Evolutionary conservation across 2,113 vertebrate species (phyloP).

Genomic region (Pelecanus crispus): DNA sequence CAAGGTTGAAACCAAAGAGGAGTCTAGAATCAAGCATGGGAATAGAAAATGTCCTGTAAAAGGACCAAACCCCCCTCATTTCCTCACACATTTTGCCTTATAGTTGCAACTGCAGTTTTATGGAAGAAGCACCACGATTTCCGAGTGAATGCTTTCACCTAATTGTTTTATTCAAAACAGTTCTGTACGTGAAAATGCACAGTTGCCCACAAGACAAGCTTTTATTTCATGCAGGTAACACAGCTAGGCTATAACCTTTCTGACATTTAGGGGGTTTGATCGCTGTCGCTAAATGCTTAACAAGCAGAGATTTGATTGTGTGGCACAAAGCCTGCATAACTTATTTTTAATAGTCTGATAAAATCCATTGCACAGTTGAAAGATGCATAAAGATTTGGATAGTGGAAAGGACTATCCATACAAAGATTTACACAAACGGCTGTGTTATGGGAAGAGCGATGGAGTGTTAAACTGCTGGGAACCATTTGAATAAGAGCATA

Average conservation of each 20-base stretch:
- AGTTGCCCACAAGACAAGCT: background rate
- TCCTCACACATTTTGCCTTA: background rate
- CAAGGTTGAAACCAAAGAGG: background rate
- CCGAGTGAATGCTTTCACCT: background rate
- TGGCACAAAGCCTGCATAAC: slow-evolving; percentile 44
- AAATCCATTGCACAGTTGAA: background rate
- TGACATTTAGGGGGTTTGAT: slow-evolving; percentile 39
- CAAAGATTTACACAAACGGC: background rate
- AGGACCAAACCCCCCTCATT: background rate
- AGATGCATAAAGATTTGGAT: background rate
- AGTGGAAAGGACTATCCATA: background rate
- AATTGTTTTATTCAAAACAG: background rate
- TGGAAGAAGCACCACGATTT: background rate
- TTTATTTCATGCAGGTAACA: background rate
- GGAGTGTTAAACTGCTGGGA: background rate
- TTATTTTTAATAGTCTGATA: slow-evolving; percentile 30
- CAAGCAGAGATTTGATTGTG: slow-evolving; percentile 47
- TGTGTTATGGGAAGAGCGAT: background rate
- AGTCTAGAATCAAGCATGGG: accelerated
- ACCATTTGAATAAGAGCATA: background rate
- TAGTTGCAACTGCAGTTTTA: background rate
- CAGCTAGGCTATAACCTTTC: background rate
- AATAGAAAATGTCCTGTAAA: background rate
- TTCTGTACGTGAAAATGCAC: background rate
- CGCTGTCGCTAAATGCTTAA: slow-evolving; percentile 30